Evolutionary conservation across 2,797 vertebrate genomes (phyloP).

Genomic region (Thaleichthys pacificus): DNA sequence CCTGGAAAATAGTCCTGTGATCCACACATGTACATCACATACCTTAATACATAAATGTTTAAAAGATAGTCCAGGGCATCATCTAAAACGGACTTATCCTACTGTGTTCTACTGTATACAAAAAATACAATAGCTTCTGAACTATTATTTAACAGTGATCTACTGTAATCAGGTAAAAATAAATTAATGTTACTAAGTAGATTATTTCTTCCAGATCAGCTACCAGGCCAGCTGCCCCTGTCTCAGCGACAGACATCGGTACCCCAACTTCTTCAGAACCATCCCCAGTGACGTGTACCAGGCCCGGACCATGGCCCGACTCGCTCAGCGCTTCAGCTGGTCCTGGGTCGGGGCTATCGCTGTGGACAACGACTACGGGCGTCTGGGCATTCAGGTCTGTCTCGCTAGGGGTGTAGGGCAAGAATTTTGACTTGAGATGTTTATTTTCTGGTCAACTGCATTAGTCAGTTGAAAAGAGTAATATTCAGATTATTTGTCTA

Average conservation of each 20-base stretch:
- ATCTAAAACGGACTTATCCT: not conserved
- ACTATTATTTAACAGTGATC: not conserved
- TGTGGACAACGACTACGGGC: conserved; percentile 71
- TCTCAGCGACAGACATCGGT: conserved; percentile 53
- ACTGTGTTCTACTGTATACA: not conserved
- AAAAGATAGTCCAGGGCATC: not conserved
- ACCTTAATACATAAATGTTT: too few relatives aligned
- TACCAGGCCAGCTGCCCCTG: conserved; percentile 68
- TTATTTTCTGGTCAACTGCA: too few relatives aligned
- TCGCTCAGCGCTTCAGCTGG: conserved; percentile 71
- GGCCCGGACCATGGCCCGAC: conserved; percentile 66
- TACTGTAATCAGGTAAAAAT: not conserved
- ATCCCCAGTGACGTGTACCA: conserved; percentile 61
- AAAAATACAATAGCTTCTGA: not conserved
- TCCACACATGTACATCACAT: too few relatives aligned
- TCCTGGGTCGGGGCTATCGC: conserved; percentile 72
- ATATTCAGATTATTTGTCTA: too few relatives aligned
- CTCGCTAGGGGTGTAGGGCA: too few relatives aligned
- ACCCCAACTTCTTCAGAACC: conserved; percentile 63
- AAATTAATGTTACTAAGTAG: not conserved
- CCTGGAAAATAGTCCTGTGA: too few relatives aligned
- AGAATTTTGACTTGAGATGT: too few relatives aligned
- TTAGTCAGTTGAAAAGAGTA: too few relatives aligned
- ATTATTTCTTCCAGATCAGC: conserved; percentile 64
- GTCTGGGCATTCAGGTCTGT: conserved; percentile 59